Evolutionary conservation across 2,113 vertebrate species (phyloP).

Genomic region (Microtus pennsylvanicus): DNA sequence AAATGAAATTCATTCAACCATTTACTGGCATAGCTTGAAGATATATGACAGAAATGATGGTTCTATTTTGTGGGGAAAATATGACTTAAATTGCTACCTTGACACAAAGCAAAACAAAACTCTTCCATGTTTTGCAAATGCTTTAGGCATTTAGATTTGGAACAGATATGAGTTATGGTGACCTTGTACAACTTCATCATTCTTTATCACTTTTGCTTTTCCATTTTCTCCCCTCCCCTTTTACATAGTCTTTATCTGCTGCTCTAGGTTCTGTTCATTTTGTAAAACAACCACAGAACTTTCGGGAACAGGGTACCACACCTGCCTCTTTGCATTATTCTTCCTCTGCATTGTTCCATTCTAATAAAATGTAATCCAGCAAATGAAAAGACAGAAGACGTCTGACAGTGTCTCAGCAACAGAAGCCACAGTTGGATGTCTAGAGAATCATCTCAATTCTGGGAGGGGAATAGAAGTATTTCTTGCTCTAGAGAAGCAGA

Average conservation of each 20-base stretch:
- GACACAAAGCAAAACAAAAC: conserved; percentile 47
- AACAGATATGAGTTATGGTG: neutral
- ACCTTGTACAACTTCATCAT: neutral
- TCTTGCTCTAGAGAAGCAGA: neutral
- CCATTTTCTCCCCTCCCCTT: neutral
- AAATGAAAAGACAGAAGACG: neutral
- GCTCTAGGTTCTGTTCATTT: neutral
- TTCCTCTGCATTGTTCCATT: neutral
- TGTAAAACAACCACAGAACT: neutral
- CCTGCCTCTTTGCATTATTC: neutral
- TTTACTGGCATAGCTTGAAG: conserved; percentile 41
- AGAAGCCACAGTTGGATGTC: neutral
- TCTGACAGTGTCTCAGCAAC: neutral
- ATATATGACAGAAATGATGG: neutral
- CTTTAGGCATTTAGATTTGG: neutral
- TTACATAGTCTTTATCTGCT: neutral
- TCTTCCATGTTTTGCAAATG: conserved; percentile 10
- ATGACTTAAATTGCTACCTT: neutral
- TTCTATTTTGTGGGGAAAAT: conserved; percentile 51
- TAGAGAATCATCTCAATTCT: neutral
- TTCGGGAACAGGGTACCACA: neutral
- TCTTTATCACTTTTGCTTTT: conserved; percentile 15
- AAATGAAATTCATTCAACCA: conserved; percentile 63
- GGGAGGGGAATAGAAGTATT: neutral
- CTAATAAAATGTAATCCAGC: neutral